These are phyloP conservation scores for Halictus rubicundus DNA, from an alignment of 1,140 invertebrate species.

Conservation along the genomic window DNA sequence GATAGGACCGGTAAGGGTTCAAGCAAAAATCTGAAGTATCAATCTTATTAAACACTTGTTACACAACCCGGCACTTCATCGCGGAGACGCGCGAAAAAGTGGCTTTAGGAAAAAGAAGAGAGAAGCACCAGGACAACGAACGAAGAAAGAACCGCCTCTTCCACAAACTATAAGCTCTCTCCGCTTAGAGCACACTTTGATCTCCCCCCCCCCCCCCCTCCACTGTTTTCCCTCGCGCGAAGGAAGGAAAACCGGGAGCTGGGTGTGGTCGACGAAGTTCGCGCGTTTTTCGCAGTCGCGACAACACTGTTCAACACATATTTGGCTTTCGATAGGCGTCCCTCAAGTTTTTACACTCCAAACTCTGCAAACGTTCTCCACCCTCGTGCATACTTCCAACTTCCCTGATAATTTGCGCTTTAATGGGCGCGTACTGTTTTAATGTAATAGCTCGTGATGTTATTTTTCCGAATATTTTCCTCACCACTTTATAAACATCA, in stretches of 20 bases:
- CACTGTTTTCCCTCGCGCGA: not conserved
- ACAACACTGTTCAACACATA: not conserved
- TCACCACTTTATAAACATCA: too few relatives aligned
- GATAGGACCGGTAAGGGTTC: too few relatives aligned
- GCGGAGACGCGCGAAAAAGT: not conserved
- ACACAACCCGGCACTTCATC: not conserved
- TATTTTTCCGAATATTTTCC: too few relatives aligned
- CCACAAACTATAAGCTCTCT: not conserved
- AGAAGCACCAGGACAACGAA: not conserved
- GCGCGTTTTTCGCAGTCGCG: not conserved
- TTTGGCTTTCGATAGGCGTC: too few relatives aligned
- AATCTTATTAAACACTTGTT: too few relatives aligned
- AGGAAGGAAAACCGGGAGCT: not conserved
- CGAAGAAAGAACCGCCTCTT: not conserved
- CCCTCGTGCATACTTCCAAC: too few relatives aligned
- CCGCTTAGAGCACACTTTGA: not conserved
- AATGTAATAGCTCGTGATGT: too few relatives aligned
- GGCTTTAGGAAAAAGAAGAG: not conserved
- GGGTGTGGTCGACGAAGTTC: not conserved
- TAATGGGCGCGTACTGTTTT: too few relatives aligned
- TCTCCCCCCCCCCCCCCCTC: not conserved
- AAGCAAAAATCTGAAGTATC: too few relatives aligned
- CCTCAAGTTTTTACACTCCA: too few relatives aligned
- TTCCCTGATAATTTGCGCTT: too few relatives aligned
- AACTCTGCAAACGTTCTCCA: too few relatives aligned